Conservation (phyloP, 2,113 vertebrate species). For the Pseudonaja textilis region DNA sequence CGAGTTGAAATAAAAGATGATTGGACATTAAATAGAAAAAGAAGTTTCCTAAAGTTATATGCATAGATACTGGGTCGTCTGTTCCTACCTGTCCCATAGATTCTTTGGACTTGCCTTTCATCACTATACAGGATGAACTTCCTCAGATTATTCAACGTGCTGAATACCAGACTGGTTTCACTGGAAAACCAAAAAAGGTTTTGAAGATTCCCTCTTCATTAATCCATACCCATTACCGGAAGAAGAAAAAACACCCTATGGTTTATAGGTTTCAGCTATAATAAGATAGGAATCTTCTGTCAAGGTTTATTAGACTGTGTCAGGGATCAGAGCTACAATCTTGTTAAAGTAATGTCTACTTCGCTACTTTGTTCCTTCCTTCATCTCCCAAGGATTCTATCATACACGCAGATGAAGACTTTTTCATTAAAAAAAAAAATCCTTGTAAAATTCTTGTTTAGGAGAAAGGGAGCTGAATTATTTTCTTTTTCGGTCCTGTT, state of each 20-base stretch:
- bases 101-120: not conserved
- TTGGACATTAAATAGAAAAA: not conserved
- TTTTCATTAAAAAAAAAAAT: not conserved
- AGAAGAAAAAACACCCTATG: not conserved
- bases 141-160: not conserved
- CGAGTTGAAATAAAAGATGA: not conserved
- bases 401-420: not conserved
- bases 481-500: not conserved
- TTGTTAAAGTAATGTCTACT: not conserved
- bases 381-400: not conserved
- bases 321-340: not conserved
- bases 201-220: not conserved
- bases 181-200: not conserved
- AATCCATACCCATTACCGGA: not conserved
- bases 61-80: not conserved
- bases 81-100: not conserved
- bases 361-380: not conserved
- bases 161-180: not conserved
- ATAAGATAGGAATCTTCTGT: not conserved
- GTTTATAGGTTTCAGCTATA: not conserved
- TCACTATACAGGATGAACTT: not conserved
- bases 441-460: not conserved
- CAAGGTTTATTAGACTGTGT: not conserved
- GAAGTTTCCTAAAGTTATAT: not conserved
- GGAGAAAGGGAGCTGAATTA: not conserved